Evolutionary conservation across 2,113 vertebrate genomes (phyloP), one percentile per base, ranked within the genome.

Genomic region (Onychostruthus taczanowskii): DNA sequence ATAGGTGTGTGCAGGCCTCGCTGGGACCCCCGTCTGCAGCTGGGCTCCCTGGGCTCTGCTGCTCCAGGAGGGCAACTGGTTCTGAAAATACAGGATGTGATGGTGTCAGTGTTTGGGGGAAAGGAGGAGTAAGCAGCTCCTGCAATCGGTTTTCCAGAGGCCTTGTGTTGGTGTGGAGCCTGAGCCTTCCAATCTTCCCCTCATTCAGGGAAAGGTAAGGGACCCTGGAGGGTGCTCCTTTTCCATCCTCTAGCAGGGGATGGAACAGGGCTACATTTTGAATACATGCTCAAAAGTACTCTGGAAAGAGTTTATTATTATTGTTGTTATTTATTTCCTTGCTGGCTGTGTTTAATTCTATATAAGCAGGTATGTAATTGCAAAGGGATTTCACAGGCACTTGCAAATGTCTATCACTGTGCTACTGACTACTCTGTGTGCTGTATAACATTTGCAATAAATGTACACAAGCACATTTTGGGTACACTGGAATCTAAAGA

Each of bases 21-120:
- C 43, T 56, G 2, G 6, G 55, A 43, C 27, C 43, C 41, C 1
- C 0, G 0, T 9, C 30, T 43, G 43, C 5, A 0, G 31, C 30
- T 39, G 47, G 21, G 72, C 61, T 87, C 0, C 2, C 7, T 83
- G 58, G 47, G 44, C 59, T 77, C 39, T 67, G 56, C n/a, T 22
- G 44, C 67, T 49, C 10, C 21, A 3, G 15, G 18, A 19, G 24
- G 11, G 39, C 26, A 17, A 18, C 21, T 52, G 1, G 8, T 58
- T 76, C 43, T 82, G 41, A 35, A 92, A 85, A 44, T 56, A 14
- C 21, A 3, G 35, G 24, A 3, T 20, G 23, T 21, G 17, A 2
- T 68, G 56, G 33, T 1, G 1, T 52, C 7, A 6, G 28, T 24
- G 27, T 55, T 49, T 33, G 19, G 16, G 41, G 62, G 31, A 43